Evolutionary conservation across 2,797 vertebrate species (phyloP), one percentile per base, ranked within the genome.

Genomic region (Dromococcyx pavoninus): DNA sequence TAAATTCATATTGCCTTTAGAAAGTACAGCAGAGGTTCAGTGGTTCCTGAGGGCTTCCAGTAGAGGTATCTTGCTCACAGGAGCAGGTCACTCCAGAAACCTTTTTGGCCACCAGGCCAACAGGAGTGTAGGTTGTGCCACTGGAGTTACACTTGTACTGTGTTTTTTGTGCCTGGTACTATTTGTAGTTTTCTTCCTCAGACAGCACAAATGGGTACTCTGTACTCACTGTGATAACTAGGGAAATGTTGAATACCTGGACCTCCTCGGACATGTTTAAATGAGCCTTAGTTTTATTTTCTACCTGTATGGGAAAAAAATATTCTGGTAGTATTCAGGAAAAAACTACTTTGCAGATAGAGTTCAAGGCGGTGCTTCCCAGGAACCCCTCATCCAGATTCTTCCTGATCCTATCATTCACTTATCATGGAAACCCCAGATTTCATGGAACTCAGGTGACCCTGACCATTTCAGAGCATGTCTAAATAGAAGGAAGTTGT

Each of bases 401-500:
- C 23, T 64, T 76, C 14, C 24, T 51, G 70, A 37, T 44, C 24
- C 33, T 65, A 11, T 77, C 2, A 2, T 61, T 93, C 30, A 5
- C 11, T 93, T 89, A 39, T 79, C 41, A 9, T 21, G 7, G 57
- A 82, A 78, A n/a, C 21, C 17, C n/a, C 57, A 56, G 54, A 61
- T 93, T 89, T 92, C 56, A 50, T 61, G 94, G 75, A 87, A 76
- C 30, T 83, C 54, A 15, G 60, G 86, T 94, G 72, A 89, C 81
- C 51, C 60, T 30, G 50, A 37, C 69, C 30, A 7, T 84, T 93
- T 77, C 37, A 58, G 51, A 94, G 64, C 7, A 0, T 80, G 53
- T 86, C 91, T 89, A 51, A 95, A 58, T 87, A 95, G 89, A 85
- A 93, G 75, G 91, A 89, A 76, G 39, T 88, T 89, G 75, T 92